Evolutionary conservation across 1,140 invertebrate species (phyloP).

Genomic region (Neodiprion pinetum): DNA sequence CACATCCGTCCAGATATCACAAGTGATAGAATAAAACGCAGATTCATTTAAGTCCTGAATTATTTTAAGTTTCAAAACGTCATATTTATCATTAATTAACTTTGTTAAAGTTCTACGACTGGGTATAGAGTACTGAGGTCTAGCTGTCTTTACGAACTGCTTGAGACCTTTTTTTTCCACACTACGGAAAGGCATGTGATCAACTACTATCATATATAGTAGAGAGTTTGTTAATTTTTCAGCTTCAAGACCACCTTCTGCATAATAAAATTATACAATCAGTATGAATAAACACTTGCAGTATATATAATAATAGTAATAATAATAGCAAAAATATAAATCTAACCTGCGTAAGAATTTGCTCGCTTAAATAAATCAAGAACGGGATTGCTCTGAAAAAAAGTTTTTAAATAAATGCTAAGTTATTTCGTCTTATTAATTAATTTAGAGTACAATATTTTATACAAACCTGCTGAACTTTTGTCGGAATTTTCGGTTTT

Average conservation of each 20-base stretch:
- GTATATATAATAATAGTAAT: neutral
- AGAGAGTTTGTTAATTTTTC: slow-evolving; percentile 38
- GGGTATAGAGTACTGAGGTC: slow-evolving; percentile 40
- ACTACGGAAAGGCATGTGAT: slow-evolving; percentile 39
- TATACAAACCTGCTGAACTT: neutral
- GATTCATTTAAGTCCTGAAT: neutral
- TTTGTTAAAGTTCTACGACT: slow-evolving; percentile 27
- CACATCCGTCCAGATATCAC: slow-evolving; percentile 18
- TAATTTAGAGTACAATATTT: neutral
- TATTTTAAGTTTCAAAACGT: neutral
- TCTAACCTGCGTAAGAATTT: slow-evolving; percentile 15
- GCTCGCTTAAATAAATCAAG: slow-evolving; percentile 8
- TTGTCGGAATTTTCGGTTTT: neutral
- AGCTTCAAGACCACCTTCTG: slow-evolving; percentile 25
- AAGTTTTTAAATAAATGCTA: neutral
- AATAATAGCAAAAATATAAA: neutral
- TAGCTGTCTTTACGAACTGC: slow-evolving; percentile 37
- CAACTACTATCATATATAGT: slow-evolving; percentile 45
- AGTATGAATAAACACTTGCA: neutral
- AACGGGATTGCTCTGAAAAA: neutral
- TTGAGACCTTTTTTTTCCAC: slow-evolving; percentile 46
- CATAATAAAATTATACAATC: slow-evolving; percentile 10
- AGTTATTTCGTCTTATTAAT: neutral
- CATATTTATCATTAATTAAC: slow-evolving; percentile 15
- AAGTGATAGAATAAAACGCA: neutral